phyloP scores from a whole-genome alignment of 2,888 invertebrate species.

The Orthonychiurus folsomi region DNA sequence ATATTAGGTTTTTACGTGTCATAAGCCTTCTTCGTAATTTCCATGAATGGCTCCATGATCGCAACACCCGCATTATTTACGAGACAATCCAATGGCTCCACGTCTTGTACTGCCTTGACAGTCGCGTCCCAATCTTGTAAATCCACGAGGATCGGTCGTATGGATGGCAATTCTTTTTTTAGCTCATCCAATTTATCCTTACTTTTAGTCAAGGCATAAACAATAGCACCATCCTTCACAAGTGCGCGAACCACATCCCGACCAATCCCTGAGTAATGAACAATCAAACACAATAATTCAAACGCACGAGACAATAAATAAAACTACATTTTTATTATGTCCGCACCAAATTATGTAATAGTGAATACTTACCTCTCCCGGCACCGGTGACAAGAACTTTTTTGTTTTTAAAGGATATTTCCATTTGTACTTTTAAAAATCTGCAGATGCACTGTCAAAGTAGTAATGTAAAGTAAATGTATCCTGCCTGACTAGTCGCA shows the following conservation, averaged over 20 bases:
- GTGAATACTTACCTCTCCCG: conserved; percentile 46
- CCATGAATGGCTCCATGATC: conserved; percentile 43
- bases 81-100: conserved; percentile 42
- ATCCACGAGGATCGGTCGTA: conserved; percentile 44
- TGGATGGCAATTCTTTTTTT: conserved; percentile 38
- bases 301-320: no score
- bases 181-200: conserved; percentile 42
- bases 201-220: conserved; percentile 44
- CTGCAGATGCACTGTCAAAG: background rate
- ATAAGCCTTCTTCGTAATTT: conserved; percentile 44
- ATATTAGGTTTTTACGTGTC: conserved; percentile 43
- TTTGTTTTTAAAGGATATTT: conserved; percentile 43
- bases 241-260: conserved; percentile 43
- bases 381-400: conserved; percentile 47
- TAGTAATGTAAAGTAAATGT: background rate
- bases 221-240: conserved; percentile 42
- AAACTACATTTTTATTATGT: no score
- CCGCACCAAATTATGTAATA: no score
- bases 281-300: no score
- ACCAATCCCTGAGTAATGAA: conserved; percentile 42
- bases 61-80: conserved; percentile 49
- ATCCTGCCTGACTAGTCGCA: no score
- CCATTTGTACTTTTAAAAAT: conserved; percentile 24
- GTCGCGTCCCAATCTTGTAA: conserved; percentile 46
- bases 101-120: conserved; percentile 42